Evolutionary conservation across 2,113 vertebrate genomes (phyloP).

Genomic region (Uropsilus gracilis): DNA sequence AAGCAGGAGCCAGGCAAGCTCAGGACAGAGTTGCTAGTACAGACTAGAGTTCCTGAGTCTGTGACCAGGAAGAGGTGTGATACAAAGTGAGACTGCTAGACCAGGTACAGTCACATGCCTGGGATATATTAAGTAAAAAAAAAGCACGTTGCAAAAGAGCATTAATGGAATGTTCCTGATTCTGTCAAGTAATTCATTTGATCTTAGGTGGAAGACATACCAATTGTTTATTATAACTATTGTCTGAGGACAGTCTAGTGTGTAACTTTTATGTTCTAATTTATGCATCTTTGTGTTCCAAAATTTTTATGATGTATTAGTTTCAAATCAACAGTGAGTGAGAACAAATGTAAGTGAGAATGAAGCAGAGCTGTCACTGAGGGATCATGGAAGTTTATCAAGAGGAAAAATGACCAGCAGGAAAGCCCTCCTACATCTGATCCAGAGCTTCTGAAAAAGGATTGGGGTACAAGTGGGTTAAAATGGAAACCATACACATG

Average conservation of each 20-base stretch:
- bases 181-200: not conserved
- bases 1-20: not conserved
- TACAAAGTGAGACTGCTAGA: not conserved
- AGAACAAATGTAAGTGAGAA: slow-evolving; percentile 18
- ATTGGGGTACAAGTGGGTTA: not conserved
- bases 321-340: slow-evolving; percentile 37
- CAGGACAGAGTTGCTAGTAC: not conserved
- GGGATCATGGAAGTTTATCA: not conserved
- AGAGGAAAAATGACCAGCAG: not conserved
- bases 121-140: not conserved
- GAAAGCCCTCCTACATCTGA: not conserved
- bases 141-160: not conserved
- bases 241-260: not conserved
- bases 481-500: not conserved
- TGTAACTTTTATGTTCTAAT: not conserved
- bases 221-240: not conserved
- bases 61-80: not conserved
- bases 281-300: not conserved
- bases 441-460: slow-evolving; percentile 2
- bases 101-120: not conserved
- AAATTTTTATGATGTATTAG: not conserved
- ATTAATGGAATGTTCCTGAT: not conserved
- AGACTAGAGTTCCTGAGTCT: not conserved
- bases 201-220: not conserved
- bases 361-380: not conserved